Base-by-base conservation (phyloP, 2,113 vertebrate genomes). In the Phrynosoma blainvillii region DNA sequence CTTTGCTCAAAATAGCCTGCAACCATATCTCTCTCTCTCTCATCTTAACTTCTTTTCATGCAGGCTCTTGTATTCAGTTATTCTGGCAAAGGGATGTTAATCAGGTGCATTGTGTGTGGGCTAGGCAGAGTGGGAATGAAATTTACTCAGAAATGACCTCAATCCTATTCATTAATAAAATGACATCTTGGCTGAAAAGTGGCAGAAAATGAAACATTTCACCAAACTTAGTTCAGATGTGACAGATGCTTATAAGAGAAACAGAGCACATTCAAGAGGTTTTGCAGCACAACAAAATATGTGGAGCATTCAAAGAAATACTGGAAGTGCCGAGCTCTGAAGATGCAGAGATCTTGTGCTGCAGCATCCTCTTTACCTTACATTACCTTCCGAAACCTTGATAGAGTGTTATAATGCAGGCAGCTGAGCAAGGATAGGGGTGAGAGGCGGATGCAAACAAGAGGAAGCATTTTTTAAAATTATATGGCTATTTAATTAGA, bases 151-250 rank as follows among this genome's bases (percentile, higher is more conserved):
- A 96, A 97, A 96, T 96, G 89, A 96, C 96, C 96, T 96, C 96
- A 94, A 94, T 94, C 92, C 96, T 96, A 95, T 96, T 97, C 95
- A 96, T 95, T 96, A 97, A 96, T 97, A 96, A 97, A 96, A 96
- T 95, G 92, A 94, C 95, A 96, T 94, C 93, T 96, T 95, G 95
- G 94, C 95, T 93, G 92, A 93, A 95, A 88, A 96, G 89, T 94
- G 95, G 79, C 83, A 85, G 95, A 93, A 94, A 96, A 96, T 95
- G 94, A 96, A 97, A 96, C 93, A 95, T 89, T 91, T 94, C 92
- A 92, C 92, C 91, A 94, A 96, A 96, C 94, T 94, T 96, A 91
- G 92, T 94, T 96, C 91, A 56, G 42, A 93, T 93, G 94, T 95
- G 96, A 95, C 94, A 95, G 95, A 96, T 66, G 89, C 90, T 93